A percentile compares a stretch with the other conserved stretches of the same genome.
phyloP scores from a whole-genome alignment of 2,888 invertebrate genomes.

The Xiphydria camelus region DNA sequence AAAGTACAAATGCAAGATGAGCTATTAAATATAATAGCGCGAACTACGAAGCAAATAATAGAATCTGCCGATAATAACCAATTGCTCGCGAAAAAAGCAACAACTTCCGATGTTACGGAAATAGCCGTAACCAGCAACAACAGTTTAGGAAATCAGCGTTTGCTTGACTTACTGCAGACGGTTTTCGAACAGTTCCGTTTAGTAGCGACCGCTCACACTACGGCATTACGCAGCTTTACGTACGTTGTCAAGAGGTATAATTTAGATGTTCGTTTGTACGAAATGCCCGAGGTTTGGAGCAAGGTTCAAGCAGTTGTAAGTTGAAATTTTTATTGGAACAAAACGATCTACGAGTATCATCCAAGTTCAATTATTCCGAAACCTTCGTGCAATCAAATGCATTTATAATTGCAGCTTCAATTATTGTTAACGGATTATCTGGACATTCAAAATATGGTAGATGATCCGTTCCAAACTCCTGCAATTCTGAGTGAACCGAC shows the following conservation, averaged over 20 bases:
- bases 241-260: slow-evolving; percentile 66
- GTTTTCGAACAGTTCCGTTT: slow-evolving; percentile 82
- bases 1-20: slow-evolving; percentile 84
- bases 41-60: slow-evolving; percentile 75
- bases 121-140: slow-evolving; percentile 23
- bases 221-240: slow-evolving; percentile 68
- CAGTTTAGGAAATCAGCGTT: slow-evolving; percentile 48
- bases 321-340: slow-evolving; percentile 25
- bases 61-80: slow-evolving; percentile 25
- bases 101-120: slow-evolving; percentile 16
- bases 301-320: slow-evolving; percentile 86
- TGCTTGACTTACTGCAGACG: slow-evolving; percentile 70
- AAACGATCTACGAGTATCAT: too few species aligned
- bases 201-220: slow-evolving; percentile 76
- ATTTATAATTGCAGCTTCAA: slow-evolving; percentile 68
- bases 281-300: slow-evolving; percentile 83
- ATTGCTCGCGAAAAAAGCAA: slow-evolving; percentile 4
- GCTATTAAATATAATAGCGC: slow-evolving; percentile 75
- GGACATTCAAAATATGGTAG: slow-evolving; percentile 78
- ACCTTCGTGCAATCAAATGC: too few species aligned
- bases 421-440: slow-evolving; percentile 83
- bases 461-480: slow-evolving; percentile 63
- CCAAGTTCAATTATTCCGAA: background rate
- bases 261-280: slow-evolving; percentile 65
- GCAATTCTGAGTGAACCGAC: slow-evolving; percentile 54